Base-by-base conservation (phyloP, 2,888 invertebrate genomes). In the Amphipyra berbera region DNA sequence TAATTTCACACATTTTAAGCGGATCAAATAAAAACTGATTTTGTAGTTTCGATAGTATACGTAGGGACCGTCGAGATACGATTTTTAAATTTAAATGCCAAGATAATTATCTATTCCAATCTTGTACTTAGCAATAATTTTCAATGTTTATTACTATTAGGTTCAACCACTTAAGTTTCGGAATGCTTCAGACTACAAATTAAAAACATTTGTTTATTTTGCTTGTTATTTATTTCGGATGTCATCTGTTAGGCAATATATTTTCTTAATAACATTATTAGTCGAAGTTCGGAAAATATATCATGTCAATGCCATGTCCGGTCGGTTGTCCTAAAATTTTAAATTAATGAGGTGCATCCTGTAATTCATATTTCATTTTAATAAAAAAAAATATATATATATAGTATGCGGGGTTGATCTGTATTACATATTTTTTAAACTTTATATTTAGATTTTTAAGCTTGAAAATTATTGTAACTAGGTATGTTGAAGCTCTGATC, bases 301-400 rank as follows among this genome's bases (percentile, higher is more conserved):
- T 70, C 47, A 48, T n/a, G 14, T 14, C 37, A 30, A 8, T 13
- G 53, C 46, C 47, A 30, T 61, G 38, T 76, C 73, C 73, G 77
- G 68, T 57, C 73, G 77, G 68, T 57, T 62, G 74, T 44, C n/a
- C 40, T 12, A 35, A 54, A 21, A 9, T 21, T 46, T 50, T 40
- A 60, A 46, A 65, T 47, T 15, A 55, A 53, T 60, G n/a, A 12
- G 9, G 6, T 8, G 33, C 9, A 35, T 49, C 30, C 9, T 48
- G 41, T 59, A 58, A 42, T 33, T 63, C 15, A 30, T 35, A 9
- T 12, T 10, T 10, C 30, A 21, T 42, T n/a, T n/a, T n/a, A 41
- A 47, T 42, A 48, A 15, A 21, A 7, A 30, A 41, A 40, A n/a
- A 10, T 15, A 42, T 45, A 2, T 15, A 3, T 15, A 10, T 3